Base-by-base conservation (phyloP, 2,888 invertebrate species). In the Noctua pronuba region DNA sequence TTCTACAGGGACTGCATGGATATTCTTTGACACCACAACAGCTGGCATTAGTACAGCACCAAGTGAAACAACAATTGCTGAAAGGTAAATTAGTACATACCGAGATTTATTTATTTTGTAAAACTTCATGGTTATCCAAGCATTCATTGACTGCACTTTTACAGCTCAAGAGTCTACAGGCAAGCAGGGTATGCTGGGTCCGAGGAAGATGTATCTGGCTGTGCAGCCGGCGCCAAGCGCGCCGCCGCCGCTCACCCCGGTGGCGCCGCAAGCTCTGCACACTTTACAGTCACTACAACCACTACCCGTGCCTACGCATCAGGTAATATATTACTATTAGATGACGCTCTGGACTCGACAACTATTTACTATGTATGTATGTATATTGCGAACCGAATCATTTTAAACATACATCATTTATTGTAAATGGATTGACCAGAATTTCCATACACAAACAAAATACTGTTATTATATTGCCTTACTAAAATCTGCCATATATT, bases 81-180 rank as follows among this genome's bases (percentile, higher is more conserved):
- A 98, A 98, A 98, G 98, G 98, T 98, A 94, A 89, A 80, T 76
- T 79, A 76, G 72, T 82, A 84, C 64, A 84, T 70, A 75, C 87
- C 75, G n/a, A 75, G 81, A 69, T 49, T 72, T 31, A 35, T 28
- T 60, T 73, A 64, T n/a, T 38, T 67, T 21, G 65, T 70, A 68
- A 68, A 83, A 72, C 62, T 69, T 46, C 44, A 24, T 66, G 41
- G 44, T 82, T 80, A 75, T 84, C 72, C 75, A 80, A 88, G 87
- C 77, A 88, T 88, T 88, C 82, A 88, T 87, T 85, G 88, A 88
- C 88, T 88, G 88, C 89, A 88, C 88, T 66, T 88, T 88, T 94
- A 76, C 95, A 98, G 98, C 98, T 44, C 98, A 99, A 98, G 98
- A 98, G 88, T 98, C 98, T 8, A 98, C 98, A 31, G 98, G 98